A percentile compares a stretch with the other conserved stretches of the same genome.
Conservation (phyloP, 2,113 vertebrate species). For the Cyanoramphus novaezelandiae region DNA sequence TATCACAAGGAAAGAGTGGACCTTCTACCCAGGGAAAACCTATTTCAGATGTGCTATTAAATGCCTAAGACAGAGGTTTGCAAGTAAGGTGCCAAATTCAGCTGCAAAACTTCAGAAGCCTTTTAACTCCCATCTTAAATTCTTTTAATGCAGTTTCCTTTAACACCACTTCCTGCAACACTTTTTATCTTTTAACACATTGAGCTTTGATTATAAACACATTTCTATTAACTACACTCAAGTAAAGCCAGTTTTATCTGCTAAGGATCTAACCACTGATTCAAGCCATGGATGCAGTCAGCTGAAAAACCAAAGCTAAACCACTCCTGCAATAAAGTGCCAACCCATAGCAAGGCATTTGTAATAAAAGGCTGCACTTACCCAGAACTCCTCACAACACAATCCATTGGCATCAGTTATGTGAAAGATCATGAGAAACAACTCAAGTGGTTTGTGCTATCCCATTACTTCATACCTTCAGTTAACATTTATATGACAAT, state of each 20-base stretch:
- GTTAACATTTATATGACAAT: background rate
- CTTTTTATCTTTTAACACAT: background rate
- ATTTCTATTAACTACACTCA: background rate
- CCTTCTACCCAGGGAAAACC: background rate
- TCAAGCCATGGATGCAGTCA: background rate
- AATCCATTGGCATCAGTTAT: background rate
- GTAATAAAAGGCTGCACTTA: background rate
- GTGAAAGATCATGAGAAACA: background rate
- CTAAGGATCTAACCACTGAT: background rate
- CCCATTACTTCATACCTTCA: background rate
- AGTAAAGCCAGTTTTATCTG: background rate
- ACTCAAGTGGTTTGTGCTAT: background rate
- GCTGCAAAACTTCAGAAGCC: background rate
- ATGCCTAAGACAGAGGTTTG: background rate
- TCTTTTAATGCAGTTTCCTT: background rate
- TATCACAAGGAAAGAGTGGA: background rate
- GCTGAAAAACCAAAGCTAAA: conserved; percentile 3
- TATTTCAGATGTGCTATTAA: background rate
- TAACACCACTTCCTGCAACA: background rate
- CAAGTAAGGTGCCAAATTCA: background rate
- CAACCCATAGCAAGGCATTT: background rate
- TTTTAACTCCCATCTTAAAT: background rate
- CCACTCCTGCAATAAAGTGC: background rate
- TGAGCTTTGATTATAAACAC: background rate
- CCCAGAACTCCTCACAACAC: background rate